These are phyloP conservation scores for Actinostola sp. DNA, from an alignment of 92 coral and sea anemone genomes.

Conservation along the genomic window DNA sequence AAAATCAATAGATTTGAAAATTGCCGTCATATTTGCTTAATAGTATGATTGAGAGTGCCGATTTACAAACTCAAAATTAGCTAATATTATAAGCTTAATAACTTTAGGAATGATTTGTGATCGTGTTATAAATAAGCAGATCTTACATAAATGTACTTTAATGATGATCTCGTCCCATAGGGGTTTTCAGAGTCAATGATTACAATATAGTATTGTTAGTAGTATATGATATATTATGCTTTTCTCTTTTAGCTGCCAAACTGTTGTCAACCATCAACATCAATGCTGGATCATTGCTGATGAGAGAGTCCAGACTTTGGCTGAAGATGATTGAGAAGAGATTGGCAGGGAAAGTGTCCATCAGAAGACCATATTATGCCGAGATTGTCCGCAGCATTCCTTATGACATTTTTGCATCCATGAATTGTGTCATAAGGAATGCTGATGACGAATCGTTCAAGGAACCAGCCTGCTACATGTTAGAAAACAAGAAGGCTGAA, in stretches of 20 bases:
- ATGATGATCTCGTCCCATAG: neutral
- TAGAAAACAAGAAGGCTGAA: constrained; percentile 50
- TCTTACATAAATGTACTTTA: too few relatives aligned
- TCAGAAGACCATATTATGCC: constrained; percentile 53
- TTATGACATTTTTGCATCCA: constrained; percentile 38
- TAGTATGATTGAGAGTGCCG: too few relatives aligned
- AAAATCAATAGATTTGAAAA: too few relatives aligned
- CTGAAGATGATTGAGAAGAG: constrained; percentile 41
- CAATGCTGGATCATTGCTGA: constrained; percentile 44
- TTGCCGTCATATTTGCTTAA: neutral
- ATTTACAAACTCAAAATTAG: too few relatives aligned
- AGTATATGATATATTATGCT: neutral
- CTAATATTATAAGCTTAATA: too few relatives aligned
- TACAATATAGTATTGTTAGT: neutral
- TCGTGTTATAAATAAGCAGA: too few relatives aligned
- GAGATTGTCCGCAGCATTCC: constrained; percentile 62
- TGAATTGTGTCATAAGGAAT: constrained; percentile 47
- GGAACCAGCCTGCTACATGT: constrained; percentile 55
- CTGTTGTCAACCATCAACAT: constrained; percentile 11
- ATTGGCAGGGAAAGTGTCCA: constrained; percentile 41
- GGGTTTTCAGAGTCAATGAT: neutral
- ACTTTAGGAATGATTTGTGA: too few relatives aligned
- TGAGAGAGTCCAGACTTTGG: constrained; percentile 51
- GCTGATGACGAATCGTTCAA: constrained; percentile 17
- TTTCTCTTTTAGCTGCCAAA: constrained; percentile 9